A percentile compares a stretch with the other conserved stretches of the same genome.
phyloP scores from a whole-genome alignment of 2,113 vertebrate genomes.

The Hassar affinis region DNA sequence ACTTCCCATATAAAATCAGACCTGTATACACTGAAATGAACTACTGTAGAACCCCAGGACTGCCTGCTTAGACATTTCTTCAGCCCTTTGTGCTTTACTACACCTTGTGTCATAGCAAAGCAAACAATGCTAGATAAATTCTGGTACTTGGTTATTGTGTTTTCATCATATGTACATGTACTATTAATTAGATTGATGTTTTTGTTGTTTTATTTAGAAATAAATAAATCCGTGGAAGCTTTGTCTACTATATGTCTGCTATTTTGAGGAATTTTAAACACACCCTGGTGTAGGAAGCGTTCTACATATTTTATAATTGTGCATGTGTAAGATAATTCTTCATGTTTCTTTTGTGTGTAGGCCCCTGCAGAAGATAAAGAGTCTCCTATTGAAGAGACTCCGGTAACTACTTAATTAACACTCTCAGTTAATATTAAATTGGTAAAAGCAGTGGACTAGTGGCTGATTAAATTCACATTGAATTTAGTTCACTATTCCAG shows the following conservation, averaged over 20 bases:
- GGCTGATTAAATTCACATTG: not conserved
- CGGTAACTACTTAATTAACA: constrained; percentile 54
- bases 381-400: constrained; percentile 58
- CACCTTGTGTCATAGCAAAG: not conserved
- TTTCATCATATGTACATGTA: not conserved
- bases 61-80: not conserved
- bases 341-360: constrained; percentile 52
- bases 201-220: not conserved
- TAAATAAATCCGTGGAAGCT: not conserved
- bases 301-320: not conserved
- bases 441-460: not conserved
- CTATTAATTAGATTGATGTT: not conserved
- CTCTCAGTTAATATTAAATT: not conserved
- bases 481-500: not conserved
- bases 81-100: not conserved
- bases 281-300: not conserved
- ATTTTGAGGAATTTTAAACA: not conserved
- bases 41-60: not conserved
- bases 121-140: not conserved
- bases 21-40: not conserved
- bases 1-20: not conserved
- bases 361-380: constrained; percentile 51
- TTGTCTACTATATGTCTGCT: too few species aligned
- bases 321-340: constrained; percentile 17
- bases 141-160: too few species aligned